Percentiles rank a stretch among this genome's conserved stretches.
These are phyloP conservation scores for Meiosimyza decipiens DNA, from an alignment of 2,888 invertebrate genomes.

Conservation along the genomic window DNA sequence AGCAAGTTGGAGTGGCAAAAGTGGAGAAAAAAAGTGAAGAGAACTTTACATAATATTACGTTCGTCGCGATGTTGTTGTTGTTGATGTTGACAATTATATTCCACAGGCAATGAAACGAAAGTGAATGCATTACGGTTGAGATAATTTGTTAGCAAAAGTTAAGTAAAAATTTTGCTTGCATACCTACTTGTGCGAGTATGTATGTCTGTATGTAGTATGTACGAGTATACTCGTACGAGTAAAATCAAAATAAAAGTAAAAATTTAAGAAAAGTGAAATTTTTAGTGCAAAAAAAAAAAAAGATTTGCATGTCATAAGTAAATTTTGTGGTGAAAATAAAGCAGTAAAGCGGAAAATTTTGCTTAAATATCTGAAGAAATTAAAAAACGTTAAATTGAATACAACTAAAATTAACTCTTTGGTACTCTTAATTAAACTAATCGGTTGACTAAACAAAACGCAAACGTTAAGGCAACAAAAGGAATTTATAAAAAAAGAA, in stretches of 20 bases:
- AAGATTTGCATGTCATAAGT: conserved; percentile 24
- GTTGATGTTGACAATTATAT: conserved; percentile 26
- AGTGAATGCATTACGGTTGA: conserved; percentile 29
- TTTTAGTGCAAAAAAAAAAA: neutral
- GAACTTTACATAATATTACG: conserved; percentile 21
- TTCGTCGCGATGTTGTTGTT: conserved; percentile 5
- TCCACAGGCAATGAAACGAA: conserved; percentile 29
- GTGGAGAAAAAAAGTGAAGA: conserved; percentile 17
- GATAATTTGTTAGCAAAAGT: conserved; percentile 1
- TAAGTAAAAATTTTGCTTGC: too few species aligned
- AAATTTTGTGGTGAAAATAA: neutral
- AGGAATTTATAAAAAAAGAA: too few species aligned
- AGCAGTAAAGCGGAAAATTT: conserved; percentile 19
- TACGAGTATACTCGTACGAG: neutral
- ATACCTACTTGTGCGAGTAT: neutral
- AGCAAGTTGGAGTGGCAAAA: conserved; percentile 20
- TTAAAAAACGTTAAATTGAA: neutral
- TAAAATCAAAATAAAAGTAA: neutral
- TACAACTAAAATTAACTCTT: neutral
- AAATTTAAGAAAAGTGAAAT: conserved; percentile 11
- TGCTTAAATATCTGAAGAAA: neutral
- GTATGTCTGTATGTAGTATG: neutral
- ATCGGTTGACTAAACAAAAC: conserved; percentile 9
- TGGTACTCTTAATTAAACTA: conserved; percentile 2
- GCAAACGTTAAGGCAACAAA: too few species aligned